Percentiles rank a stretch among this genome's conserved stretches.
Evolutionary conservation across 2,888 invertebrate species (phyloP).

Genomic region (Pristionchus maxplancki): DNA sequence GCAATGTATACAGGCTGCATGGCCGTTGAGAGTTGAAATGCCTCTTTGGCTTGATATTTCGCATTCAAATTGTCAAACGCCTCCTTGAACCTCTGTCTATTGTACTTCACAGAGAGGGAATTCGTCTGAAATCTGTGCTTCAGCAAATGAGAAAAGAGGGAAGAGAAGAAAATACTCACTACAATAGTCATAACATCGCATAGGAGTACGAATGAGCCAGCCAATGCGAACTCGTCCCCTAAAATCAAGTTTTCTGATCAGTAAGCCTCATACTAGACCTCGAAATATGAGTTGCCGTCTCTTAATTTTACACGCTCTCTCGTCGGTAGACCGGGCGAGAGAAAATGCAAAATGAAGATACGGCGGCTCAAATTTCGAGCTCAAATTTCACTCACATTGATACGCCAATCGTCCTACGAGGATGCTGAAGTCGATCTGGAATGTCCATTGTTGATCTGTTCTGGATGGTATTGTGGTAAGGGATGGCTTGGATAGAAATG

Average conservation of each 20-base stretch:
- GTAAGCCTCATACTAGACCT: no score
- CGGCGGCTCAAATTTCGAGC: no score
- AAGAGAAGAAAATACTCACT: not conserved
- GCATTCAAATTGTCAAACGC: not conserved
- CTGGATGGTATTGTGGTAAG: no score
- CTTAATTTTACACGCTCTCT: no score
- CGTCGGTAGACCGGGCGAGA: no score
- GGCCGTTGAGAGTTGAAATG: not conserved
- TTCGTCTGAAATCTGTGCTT: not conserved
- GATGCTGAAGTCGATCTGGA: not conserved
- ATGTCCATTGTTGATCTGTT: not conserved
- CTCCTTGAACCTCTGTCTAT: not conserved
- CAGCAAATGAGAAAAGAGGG: no score
- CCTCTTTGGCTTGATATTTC: constrained; percentile 8
- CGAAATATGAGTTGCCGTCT: no score
- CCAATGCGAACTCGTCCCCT: not conserved
- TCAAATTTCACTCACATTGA: not conserved
- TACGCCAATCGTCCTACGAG: not conserved
- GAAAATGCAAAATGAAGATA: no score
- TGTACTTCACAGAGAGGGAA: not conserved
- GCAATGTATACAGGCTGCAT: constrained; percentile 1
- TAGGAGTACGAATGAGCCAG: not conserved
- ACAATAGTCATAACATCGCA: not conserved
- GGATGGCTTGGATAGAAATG: no score
- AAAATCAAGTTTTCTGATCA: not conserved